Evolutionary conservation across 2,888 invertebrate species (phyloP).

Genomic region (Xiphydria camelus): DNA sequence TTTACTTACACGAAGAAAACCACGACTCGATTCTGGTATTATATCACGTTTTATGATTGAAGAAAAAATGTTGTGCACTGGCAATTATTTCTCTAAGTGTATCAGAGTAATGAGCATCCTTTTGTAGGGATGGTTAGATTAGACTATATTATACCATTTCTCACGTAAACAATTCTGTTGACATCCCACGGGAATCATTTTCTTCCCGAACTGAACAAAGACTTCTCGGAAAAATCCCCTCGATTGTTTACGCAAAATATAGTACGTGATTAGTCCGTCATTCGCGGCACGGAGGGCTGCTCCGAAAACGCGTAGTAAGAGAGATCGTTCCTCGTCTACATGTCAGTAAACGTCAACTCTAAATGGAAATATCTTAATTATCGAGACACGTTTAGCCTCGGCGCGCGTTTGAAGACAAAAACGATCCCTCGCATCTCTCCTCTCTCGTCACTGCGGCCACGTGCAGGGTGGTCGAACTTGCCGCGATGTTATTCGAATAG

Average conservation of each 20-base stretch:
- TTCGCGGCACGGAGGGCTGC: too few relatives aligned
- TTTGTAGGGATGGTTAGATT: too few relatives aligned
- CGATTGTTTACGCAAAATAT: slow-evolving; percentile 15
- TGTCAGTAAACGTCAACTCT: slow-evolving; percentile 46
- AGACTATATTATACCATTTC: too few relatives aligned
- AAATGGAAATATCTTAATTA: slow-evolving; percentile 54
- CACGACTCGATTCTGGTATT: too few relatives aligned
- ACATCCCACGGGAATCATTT: too few relatives aligned
- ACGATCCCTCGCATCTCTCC: slow-evolving; percentile 7
- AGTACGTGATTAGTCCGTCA: too few relatives aligned
- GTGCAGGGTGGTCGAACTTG: slow-evolving; percentile 5
- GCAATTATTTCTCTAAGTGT: too few relatives aligned
- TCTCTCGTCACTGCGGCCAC: background rate
- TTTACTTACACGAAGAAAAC: too few relatives aligned
- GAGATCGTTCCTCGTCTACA: slow-evolving; percentile 29
- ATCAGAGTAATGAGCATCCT: too few relatives aligned
- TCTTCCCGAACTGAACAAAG: slow-evolving; percentile 26
- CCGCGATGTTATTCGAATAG: slow-evolving; percentile 18
- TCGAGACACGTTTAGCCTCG: slow-evolving; percentile 40
- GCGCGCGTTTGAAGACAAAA: slow-evolving; percentile 13
- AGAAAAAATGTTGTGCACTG: too few relatives aligned
- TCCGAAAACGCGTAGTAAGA: slow-evolving; percentile 7
- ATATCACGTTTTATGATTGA: too few relatives aligned
- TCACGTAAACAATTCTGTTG: too few relatives aligned
- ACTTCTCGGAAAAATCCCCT: slow-evolving; percentile 3